Percentiles rank a stretch among this genome's conserved stretches.
Conservation (phyloP, 2,888 invertebrate genomes). For the Acronicta aceris region DNA sequence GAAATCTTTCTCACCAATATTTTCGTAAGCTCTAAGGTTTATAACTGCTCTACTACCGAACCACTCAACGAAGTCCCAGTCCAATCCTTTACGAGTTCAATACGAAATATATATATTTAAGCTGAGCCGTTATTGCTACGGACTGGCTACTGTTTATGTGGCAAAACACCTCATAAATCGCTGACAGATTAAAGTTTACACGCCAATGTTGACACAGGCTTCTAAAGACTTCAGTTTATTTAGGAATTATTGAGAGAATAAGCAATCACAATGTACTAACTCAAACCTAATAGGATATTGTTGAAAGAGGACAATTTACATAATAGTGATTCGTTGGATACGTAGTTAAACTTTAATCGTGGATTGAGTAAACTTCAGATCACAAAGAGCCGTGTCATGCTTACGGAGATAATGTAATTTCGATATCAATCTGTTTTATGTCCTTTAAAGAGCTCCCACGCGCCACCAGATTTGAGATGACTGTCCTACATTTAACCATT, state of each 20-base stretch:
- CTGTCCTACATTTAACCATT: constrained; percentile 14
- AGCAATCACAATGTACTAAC: constrained; percentile 31
- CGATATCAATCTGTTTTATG: constrained; percentile 36
- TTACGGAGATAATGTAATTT: constrained; percentile 13
- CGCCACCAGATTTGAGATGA: constrained; percentile 6
- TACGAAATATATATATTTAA: constrained; percentile 18
- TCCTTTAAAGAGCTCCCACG: constrained; percentile 22
- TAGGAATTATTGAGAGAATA: constrained; percentile 47
- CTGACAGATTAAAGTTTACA: constrained; percentile 43
- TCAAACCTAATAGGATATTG: constrained; percentile 48
- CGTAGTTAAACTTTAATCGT: constrained; percentile 5
- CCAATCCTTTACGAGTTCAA: constrained; percentile 18
- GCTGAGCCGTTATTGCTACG: constrained; percentile 22
- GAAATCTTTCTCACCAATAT: neutral
- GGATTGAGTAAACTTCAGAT: constrained; percentile 3
- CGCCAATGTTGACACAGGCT: constrained; percentile 42
- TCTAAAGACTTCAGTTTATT: constrained; percentile 40
- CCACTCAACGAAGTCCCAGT: constrained; percentile 16
- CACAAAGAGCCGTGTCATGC: constrained; percentile 18
- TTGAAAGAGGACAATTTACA: constrained; percentile 47
- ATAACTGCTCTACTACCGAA: constrained; percentile 14
- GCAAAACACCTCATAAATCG: constrained; percentile 48
- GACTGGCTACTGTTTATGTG: constrained; percentile 43
- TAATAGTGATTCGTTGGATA: constrained; percentile 44
- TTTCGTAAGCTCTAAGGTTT: constrained; percentile 5